phyloP scores from a whole-genome alignment of 2,888 invertebrate genomes.

The Bellardia pandia region DNA sequence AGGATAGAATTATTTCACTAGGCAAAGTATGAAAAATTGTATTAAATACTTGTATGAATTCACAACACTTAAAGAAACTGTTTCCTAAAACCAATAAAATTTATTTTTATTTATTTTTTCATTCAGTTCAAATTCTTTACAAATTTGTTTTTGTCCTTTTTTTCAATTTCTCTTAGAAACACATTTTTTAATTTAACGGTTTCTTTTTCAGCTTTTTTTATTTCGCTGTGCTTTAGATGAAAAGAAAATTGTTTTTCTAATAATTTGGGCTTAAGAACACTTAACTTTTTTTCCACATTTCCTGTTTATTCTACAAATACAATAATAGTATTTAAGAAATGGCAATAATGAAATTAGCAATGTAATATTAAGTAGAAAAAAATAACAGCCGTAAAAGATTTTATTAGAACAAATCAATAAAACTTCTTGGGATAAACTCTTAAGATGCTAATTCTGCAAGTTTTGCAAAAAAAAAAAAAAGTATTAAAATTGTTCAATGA shows the following conservation, averaged over 20 bases:
- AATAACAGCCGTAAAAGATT: too few relatives aligned
- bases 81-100: background rate
- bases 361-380: too few relatives aligned
- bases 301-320: background rate
- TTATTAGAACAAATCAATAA: too few relatives aligned
- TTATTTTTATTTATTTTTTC: background rate
- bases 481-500: too few relatives aligned
- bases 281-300: background rate
- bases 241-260: conserved; percentile 12
- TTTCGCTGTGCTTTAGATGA: background rate
- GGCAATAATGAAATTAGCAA: conserved; percentile 3
- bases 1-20: too few relatives aligned
- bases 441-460: too few relatives aligned
- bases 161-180: background rate
- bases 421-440: too few relatives aligned
- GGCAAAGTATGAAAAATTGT: too few relatives aligned
- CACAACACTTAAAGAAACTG: background rate
- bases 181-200: background rate
- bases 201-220: background rate
- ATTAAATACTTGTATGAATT: too few relatives aligned
- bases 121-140: background rate
- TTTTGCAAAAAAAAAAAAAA: too few relatives aligned
- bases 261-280: background rate
- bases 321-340: background rate
- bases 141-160: conserved; percentile 1